Conservation (phyloP, 2,797 vertebrate genomes). For the Sebastes goodei region DNA sequence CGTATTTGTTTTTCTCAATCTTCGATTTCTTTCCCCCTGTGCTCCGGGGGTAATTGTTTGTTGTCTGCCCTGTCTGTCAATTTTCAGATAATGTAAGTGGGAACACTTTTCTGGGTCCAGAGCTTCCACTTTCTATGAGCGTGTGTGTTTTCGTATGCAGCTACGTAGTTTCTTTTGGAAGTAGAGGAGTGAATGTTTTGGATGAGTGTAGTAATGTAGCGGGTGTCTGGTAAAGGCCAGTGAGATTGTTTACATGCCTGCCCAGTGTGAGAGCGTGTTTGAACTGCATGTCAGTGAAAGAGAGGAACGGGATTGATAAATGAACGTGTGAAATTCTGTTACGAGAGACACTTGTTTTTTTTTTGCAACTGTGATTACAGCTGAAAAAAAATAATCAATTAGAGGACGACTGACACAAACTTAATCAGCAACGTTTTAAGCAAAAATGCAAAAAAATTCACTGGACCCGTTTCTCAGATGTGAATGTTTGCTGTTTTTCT, state of each 20-base stretch:
- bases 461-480: not conserved
- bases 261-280: conserved; percentile 7
- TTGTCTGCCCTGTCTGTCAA: conserved; percentile 78
- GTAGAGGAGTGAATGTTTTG: conserved; percentile 26
- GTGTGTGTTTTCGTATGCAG: not conserved
- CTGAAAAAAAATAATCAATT: not conserved
- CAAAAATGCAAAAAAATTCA: accelerated
- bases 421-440: not conserved
- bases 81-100: conserved; percentile 79
- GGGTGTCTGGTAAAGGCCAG: conserved; percentile 38
- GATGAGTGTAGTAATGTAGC: conserved; percentile 26
- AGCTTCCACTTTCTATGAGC: not conserved
- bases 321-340: not conserved
- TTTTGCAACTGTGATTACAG: not conserved
- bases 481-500: not conserved
- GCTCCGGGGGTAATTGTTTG: conserved; percentile 78
- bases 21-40: conserved; percentile 64
- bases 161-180: conserved; percentile 3
- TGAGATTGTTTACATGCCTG: conserved; percentile 28
- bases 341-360: not conserved
- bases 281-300: not conserved
- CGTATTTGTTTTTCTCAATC: conserved; percentile 74
- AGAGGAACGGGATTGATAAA: not conserved
- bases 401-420: not conserved
- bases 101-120: conserved; percentile 32